A percentile compares a stretch with the other conserved stretches of the same genome.
These are phyloP conservation scores for Hoplias malabaricus DNA, from an alignment of 2,113 vertebrate species.

Conservation along the genomic window DNA sequence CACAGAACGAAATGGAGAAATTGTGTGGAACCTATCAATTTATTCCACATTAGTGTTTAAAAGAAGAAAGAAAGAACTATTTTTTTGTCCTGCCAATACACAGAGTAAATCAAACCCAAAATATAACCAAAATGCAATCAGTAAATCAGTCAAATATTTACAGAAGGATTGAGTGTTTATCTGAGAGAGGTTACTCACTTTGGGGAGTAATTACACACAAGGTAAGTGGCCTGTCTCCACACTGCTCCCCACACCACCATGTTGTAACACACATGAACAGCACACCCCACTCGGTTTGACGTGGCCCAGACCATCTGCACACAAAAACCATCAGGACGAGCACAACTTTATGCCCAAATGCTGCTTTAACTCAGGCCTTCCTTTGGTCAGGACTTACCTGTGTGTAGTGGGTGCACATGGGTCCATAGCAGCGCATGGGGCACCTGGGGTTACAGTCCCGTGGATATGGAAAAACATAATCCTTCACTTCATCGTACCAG, in stretches of 20 bases:
- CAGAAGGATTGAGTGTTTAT: no score
- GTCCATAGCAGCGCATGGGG: conserved; percentile 84
- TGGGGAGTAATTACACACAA: conserved; percentile 92
- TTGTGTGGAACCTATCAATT: no score
- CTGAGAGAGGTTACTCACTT: conserved; percentile 76
- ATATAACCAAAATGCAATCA: no score
- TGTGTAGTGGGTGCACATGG: conserved; percentile 93
- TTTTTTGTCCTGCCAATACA: no score
- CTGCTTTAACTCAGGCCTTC: not conserved
- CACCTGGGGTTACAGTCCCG: conserved; percentile 84
- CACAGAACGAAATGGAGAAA: no score
- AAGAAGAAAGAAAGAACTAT: no score
- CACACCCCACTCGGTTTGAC: conserved; percentile 88
- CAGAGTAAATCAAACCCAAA: no score
- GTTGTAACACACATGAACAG: conserved; percentile 85
- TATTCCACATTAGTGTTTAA: no score
- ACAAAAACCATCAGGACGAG: not conserved
- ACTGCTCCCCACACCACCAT: conserved; percentile 90
- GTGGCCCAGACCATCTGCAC: conserved; percentile 91
- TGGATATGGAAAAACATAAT: conserved; percentile 88
- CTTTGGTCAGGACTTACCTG: conserved; percentile 69
- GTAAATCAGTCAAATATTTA: no score
- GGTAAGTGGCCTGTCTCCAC: conserved; percentile 83
- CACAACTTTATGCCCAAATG: not conserved
- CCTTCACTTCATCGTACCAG: conserved; percentile 89